These are phyloP conservation scores for Sarcophaga rosellei DNA, from an alignment of 2,888 invertebrate species.

Conservation along the genomic window DNA sequence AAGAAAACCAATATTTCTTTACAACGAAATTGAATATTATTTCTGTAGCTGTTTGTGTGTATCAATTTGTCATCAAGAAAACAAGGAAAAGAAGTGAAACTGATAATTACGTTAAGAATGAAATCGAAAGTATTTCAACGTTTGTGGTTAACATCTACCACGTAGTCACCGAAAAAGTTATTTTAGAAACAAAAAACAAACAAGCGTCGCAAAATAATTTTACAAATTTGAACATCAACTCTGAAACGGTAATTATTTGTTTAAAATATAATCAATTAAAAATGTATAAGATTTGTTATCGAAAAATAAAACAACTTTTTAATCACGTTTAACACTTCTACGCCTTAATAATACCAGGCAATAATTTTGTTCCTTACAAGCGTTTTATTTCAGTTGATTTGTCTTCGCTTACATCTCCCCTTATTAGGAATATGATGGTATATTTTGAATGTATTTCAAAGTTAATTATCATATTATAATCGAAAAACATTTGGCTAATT, in stretches of 20 bases:
- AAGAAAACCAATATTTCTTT: constrained; percentile 15
- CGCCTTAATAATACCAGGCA: too few species aligned
- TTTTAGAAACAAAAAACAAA: background rate
- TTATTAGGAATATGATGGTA: too few species aligned
- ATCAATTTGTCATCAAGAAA: background rate
- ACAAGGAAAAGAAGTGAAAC: constrained; percentile 16
- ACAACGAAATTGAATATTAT: constrained; percentile 10
- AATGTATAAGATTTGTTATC: too few species aligned
- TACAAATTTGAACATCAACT: background rate
- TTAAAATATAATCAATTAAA: constrained; percentile 1
- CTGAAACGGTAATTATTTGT: background rate
- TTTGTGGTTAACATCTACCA: background rate
- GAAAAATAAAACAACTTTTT: too few species aligned
- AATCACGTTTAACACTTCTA: too few species aligned
- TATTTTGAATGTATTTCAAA: too few species aligned
- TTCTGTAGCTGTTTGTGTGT: background rate
- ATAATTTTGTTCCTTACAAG: too few species aligned
- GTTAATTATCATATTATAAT: too few species aligned
- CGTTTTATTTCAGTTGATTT: too few species aligned
- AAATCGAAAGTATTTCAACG: constrained; percentile 51
- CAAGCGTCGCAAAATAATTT: background rate
- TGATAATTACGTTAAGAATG: constrained; percentile 39
- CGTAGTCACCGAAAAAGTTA: background rate
- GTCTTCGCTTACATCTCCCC: too few species aligned
- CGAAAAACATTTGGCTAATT: too few species aligned